Conservation (phyloP, 2,888 invertebrate species). For the Sialis lutaria region DNA sequence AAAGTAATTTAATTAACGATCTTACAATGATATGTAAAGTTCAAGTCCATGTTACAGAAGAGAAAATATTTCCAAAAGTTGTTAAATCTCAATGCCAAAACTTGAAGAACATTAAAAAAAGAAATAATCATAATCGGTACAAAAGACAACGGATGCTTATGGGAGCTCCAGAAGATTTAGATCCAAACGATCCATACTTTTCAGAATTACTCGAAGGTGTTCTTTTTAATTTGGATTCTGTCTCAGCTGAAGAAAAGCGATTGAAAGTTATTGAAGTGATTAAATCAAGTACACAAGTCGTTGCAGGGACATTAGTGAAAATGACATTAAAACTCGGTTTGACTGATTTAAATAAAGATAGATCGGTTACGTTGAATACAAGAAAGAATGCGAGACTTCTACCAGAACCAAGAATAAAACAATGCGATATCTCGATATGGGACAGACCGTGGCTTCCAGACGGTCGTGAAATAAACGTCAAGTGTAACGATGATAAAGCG, state of each 20-base stretch:
- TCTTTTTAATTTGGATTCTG: constrained; percentile 14
- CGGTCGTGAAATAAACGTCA: constrained; percentile 24
- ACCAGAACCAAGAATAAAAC: constrained; percentile 14
- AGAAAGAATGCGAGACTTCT: constrained; percentile 12
- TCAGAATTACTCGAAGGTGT: constrained; percentile 16
- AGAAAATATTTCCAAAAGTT: constrained; percentile 26
- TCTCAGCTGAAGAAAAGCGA: constrained; percentile 13
- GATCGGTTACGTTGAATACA: constrained; percentile 14
- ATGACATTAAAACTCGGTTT: constrained; percentile 39
- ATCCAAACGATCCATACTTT: constrained; percentile 13
- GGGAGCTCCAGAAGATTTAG: constrained; percentile 10
- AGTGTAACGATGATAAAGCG: constrained; percentile 17
- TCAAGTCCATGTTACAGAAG: constrained; percentile 26
- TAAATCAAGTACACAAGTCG: constrained; percentile 30
- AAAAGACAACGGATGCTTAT: constrained; percentile 1
- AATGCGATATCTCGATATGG: constrained; percentile 35
- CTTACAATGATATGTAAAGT: constrained; percentile 34
- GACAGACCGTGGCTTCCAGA: constrained; percentile 36
- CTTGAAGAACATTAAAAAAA: constrained; percentile 16
- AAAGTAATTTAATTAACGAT: constrained; percentile 19
- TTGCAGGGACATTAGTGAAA: constrained; percentile 35
- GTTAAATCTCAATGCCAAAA: constrained; percentile 31
- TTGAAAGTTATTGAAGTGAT: constrained; percentile 24
- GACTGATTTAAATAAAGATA: constrained; percentile 30
- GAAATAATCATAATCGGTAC: neutral